Percentiles rank a stretch among this genome's conserved stretches.
Conservation (phyloP, 2,113 vertebrate species). For the Bettongia penicillata region DNA sequence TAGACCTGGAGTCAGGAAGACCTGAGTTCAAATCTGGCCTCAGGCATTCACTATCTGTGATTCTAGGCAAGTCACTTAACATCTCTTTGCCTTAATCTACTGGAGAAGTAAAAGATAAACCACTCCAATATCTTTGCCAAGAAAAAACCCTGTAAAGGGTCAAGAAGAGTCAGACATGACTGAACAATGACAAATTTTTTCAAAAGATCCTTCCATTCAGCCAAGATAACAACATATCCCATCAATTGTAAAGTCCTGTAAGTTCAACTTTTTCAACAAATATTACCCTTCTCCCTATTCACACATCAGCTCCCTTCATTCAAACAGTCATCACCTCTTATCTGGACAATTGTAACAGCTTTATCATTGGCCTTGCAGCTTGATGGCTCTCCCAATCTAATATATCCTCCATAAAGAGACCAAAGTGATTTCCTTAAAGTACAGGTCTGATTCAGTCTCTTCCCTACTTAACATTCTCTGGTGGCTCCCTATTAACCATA, state of each 20-base stretch:
- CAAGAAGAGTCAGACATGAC: neutral
- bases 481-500: neutral
- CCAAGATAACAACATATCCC: neutral
- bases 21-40: neutral
- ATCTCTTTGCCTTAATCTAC: neutral
- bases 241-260: neutral
- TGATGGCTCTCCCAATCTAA: neutral
- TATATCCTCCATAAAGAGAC: neutral
- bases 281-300: neutral
- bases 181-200: neutral
- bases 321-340: neutral
- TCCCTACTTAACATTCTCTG: neutral
- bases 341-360: neutral
- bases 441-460: neutral
- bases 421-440: neutral
- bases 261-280: neutral
- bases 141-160: too few relatives aligned
- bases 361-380: neutral
- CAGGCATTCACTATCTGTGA: neutral
- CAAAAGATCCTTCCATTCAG: neutral
- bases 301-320: neutral
- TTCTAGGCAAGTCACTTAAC: neutral
- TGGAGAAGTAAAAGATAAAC: neutral
- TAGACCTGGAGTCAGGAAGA: neutral
- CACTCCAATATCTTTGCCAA: neutral